Evolutionary conservation across 2,113 vertebrate species (phyloP).

Genomic region (Ovibos moschatus): DNA sequence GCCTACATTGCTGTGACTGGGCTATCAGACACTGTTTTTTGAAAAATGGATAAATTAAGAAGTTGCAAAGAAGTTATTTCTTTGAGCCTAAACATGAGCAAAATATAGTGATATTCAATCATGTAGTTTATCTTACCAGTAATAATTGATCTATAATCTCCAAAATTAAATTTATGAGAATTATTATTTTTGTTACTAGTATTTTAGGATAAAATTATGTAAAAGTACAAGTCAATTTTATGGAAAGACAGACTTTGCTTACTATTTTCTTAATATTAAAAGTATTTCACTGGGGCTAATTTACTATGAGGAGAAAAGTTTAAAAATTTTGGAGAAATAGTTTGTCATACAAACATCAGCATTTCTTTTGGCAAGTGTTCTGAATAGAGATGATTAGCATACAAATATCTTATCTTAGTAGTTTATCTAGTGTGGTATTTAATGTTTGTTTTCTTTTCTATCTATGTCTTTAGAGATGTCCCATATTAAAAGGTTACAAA

Average conservation of each 20-base stretch:
- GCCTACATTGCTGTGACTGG: not conserved
- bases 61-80: not conserved
- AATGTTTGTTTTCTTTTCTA: not conserved
- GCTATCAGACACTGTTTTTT: not conserved
- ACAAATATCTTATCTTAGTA: not conserved
- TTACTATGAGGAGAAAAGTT: not conserved
- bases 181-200: constrained; percentile 6
- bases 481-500: not conserved
- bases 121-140: not conserved
- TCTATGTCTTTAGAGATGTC: not conserved
- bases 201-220: not conserved
- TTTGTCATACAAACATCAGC: not conserved
- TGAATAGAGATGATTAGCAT: not conserved
- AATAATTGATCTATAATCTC: not conserved
- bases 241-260: constrained; percentile 3
- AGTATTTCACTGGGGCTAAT: not conserved
- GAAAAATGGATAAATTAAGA: not conserved
- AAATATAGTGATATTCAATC: not conserved
- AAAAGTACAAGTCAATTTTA: not conserved
- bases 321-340: not conserved
- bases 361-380: not conserved
- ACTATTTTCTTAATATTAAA: not conserved
- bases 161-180: not conserved
- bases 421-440: constrained; percentile 11
- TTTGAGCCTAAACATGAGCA: not conserved